phyloP scores from a whole-genome alignment of 2,797 vertebrate species.

The Alca torda region DNA sequence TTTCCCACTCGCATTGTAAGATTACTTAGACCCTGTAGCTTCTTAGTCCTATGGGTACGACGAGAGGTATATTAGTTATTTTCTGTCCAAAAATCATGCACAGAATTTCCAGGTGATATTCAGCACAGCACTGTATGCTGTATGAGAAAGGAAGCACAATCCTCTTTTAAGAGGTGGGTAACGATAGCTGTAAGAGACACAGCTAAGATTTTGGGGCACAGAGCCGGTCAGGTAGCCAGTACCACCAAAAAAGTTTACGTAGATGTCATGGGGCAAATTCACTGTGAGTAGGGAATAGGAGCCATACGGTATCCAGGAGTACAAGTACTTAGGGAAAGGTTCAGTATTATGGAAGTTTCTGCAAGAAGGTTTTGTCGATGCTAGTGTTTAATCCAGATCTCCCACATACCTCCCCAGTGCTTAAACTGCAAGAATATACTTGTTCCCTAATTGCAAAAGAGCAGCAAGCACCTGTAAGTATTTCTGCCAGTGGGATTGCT shows the following conservation, averaged over 20 bases:
- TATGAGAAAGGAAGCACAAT: neutral
- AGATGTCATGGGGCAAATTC: neutral
- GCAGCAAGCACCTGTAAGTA: neutral
- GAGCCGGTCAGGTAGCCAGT: neutral
- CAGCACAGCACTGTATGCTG: neutral
- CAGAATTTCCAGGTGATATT: neutral
- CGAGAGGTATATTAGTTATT: neutral
- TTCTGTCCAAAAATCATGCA: neutral
- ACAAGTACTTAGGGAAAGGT: neutral
- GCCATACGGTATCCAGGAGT: neutral
- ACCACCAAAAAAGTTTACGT: neutral
- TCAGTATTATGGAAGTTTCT: neutral
- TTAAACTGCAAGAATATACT: conserved; percentile 15
- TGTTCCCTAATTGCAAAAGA: conserved; percentile 36
- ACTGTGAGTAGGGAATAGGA: neutral
- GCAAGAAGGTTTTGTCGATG: neutral
- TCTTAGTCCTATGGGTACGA: neutral
- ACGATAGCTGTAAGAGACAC: neutral
- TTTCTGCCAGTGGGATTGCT: neutral
- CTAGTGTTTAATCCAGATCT: neutral
- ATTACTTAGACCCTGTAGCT: neutral
- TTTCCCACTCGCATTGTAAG: neutral
- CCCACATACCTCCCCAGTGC: neutral
- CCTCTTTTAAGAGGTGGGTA: neutral
- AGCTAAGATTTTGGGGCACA: neutral